phyloP scores from a whole-genome alignment of 2,113 vertebrate genomes.

The Cyanoliseus patagonus region DNA sequence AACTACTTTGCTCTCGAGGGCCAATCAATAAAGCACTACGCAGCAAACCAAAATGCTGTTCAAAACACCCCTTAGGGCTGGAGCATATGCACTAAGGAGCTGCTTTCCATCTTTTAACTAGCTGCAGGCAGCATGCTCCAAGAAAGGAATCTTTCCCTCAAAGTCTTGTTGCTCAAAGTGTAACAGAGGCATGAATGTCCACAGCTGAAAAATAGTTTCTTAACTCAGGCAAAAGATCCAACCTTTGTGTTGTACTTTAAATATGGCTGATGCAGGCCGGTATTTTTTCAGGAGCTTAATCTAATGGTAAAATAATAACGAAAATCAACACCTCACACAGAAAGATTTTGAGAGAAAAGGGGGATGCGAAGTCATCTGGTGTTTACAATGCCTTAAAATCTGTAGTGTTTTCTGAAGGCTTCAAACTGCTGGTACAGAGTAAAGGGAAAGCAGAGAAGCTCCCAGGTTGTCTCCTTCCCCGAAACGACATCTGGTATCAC shows the following conservation, averaged over 20 bases:
- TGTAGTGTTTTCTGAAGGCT: not conserved
- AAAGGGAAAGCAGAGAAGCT: not conserved
- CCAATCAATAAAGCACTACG: not conserved
- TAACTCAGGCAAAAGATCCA: not conserved
- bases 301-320: not conserved
- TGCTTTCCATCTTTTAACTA: not conserved
- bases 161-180: not conserved
- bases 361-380: not conserved
- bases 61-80: not conserved
- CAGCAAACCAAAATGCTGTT: not conserved
- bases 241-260: not conserved
- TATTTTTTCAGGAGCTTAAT: not conserved
- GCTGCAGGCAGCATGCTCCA: not conserved
- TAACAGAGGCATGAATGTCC: not conserved
- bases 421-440: not conserved
- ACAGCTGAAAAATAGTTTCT: not conserved
- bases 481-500: not conserved
- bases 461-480: not conserved
- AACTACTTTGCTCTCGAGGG: not conserved
- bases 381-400: not conserved
- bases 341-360: not conserved
- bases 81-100: not conserved
- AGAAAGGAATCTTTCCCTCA: not conserved
- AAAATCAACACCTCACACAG: not conserved
- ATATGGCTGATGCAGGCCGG: not conserved